Conservation (phyloP, 2,113 vertebrate species). For the Geothlypis trichas region DNA sequence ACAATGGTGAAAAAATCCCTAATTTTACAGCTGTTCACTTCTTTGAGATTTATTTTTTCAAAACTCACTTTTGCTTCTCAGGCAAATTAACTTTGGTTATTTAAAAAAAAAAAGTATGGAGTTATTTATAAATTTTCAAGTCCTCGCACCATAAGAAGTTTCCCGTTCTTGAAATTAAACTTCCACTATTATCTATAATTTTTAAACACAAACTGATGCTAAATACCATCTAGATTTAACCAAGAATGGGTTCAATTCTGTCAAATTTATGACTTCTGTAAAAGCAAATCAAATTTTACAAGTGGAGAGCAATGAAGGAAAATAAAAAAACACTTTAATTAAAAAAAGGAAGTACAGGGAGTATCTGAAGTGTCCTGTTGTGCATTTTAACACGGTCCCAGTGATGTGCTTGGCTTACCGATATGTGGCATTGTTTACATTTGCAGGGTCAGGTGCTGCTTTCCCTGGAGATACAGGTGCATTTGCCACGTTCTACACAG, state of each 20-base stretch:
- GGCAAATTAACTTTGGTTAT: background rate
- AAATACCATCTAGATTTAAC: background rate
- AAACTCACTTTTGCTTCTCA: background rate
- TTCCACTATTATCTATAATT: background rate
- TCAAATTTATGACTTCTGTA: background rate
- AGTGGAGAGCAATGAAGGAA: background rate
- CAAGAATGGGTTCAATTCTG: background rate
- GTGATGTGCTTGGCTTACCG: conserved; percentile 62
- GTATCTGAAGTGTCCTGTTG: background rate
- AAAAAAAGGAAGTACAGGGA: background rate
- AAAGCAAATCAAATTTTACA: background rate
- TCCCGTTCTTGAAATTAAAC: background rate
- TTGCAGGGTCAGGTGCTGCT: conserved; percentile 52
- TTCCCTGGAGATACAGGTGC: conserved; percentile 73
- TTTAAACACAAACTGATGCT: background rate
- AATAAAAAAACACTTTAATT: background rate
- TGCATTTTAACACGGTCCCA: background rate
- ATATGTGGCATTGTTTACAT: conserved; percentile 33
- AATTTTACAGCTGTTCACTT: background rate
- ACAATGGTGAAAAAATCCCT: background rate
- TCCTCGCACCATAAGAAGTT: background rate
- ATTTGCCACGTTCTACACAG: conserved; percentile 49
- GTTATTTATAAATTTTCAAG: background rate
- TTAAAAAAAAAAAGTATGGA: background rate
- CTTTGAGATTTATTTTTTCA: background rate